These are phyloP conservation scores for Lates japonicus DNA, from an alignment of 2,797 vertebrate genomes.

Conservation along the genomic window DNA sequence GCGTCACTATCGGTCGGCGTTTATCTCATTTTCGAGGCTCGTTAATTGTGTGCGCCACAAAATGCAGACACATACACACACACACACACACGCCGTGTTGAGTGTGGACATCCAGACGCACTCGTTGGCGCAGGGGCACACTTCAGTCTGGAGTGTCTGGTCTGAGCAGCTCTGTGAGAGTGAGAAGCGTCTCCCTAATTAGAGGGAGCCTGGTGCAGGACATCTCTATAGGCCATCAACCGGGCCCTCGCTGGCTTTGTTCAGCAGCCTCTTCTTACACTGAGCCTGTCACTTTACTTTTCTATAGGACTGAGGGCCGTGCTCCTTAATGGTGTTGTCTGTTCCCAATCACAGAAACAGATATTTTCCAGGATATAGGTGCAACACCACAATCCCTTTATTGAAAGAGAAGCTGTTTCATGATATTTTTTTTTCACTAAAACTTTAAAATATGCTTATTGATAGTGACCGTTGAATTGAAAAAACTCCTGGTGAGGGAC, in stretches of 20 bases:
- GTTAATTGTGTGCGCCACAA: conserved; percentile 73
- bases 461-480: conserved; percentile 30
- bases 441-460: conserved; percentile 27
- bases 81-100: conserved; percentile 46
- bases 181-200: conserved; percentile 82
- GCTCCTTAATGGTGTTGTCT: conserved; percentile 62
- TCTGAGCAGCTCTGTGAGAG: conserved; percentile 73
- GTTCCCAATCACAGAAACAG: conserved; percentile 53
- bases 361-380: conserved; percentile 33
- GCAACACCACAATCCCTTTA: conserved; percentile 15
- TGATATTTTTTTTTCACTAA: conserved; percentile 19
- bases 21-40: conserved; percentile 81
- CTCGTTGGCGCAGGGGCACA: conserved; percentile 74
- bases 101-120: conserved; percentile 73
- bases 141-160: conserved; percentile 84
- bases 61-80: conserved; percentile 46
- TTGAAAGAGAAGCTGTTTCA: conserved; percentile 3
- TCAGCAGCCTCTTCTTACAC: conserved; percentile 71
- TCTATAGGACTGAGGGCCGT: conserved; percentile 73
- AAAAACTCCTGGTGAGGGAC: conserved; percentile 53
- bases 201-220: conserved; percentile 80
- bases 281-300: conserved; percentile 82
- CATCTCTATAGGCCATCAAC: conserved; percentile 78
- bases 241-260: conserved; percentile 79
- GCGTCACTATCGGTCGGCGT: conserved; percentile 72